phyloP scores from a whole-genome alignment of 2,888 invertebrate genomes.

The Limnephilus lunatus region DNA sequence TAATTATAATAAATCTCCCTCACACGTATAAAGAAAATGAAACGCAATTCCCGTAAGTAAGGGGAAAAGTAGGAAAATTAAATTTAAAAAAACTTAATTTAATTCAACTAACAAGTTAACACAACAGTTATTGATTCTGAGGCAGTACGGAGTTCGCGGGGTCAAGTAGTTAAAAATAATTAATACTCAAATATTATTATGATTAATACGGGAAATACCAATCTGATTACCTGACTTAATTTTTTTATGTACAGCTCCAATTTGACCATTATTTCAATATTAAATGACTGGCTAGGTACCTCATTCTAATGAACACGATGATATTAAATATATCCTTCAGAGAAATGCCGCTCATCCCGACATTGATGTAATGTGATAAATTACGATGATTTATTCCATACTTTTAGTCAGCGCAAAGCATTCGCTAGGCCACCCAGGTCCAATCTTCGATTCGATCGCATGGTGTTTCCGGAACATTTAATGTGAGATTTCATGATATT shows the following conservation, averaged over 20 bases:
- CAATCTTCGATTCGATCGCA: neutral
- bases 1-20: too few relatives aligned
- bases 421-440: constrained; percentile 34
- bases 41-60: too few relatives aligned
- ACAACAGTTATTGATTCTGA: too few relatives aligned
- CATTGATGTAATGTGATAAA: constrained; percentile 61
- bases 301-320: neutral
- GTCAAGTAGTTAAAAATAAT: neutral
- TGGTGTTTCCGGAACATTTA: constrained; percentile 19
- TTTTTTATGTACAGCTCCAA: neutral
- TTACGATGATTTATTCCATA: constrained; percentile 53
- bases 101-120: too few relatives aligned
- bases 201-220: neutral
- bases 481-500: neutral
- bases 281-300: neutral
- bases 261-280: neutral
- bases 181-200: neutral
- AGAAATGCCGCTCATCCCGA: constrained; percentile 43
- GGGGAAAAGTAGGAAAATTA: too few relatives aligned
- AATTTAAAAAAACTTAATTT: too few relatives aligned
- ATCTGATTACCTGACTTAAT: neutral
- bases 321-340: neutral
- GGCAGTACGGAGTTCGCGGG: too few relatives aligned
- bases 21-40: too few relatives aligned
- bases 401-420: constrained; percentile 5